A percentile compares a stretch with the other conserved stretches of the same genome.
phyloP scores from a whole-genome alignment of 2,113 vertebrate genomes.

The Platysternon megacephalum region DNA sequence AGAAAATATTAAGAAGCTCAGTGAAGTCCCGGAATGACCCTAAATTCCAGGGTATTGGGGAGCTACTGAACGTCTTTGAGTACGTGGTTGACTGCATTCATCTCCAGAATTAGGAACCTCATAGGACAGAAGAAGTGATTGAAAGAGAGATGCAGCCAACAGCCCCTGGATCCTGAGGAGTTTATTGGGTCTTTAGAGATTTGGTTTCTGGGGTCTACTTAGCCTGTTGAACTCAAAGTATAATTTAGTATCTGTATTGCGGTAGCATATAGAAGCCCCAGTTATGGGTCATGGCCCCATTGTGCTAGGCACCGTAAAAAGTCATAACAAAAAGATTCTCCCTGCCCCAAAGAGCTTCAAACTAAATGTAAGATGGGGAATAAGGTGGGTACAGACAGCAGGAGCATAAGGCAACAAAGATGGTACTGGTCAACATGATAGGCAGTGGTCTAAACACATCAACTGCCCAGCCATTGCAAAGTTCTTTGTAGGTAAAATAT shows the following conservation, averaged over 20 bases:
- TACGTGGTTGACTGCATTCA: neutral
- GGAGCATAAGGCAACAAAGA: neutral
- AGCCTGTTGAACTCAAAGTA: neutral
- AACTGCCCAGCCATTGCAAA: neutral
- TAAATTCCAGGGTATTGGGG: neutral
- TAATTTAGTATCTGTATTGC: neutral
- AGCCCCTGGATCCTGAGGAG: neutral
- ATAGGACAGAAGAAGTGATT: neutral
- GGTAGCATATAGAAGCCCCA: neutral
- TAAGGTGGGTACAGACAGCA: neutral
- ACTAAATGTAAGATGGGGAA: neutral
- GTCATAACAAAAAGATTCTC: too few species aligned
- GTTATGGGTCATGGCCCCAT: neutral
- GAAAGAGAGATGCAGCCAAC: neutral
- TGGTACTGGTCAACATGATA: neutral
- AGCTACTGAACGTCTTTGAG: neutral
- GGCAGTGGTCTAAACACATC: neutral
- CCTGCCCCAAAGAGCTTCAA: neutral
- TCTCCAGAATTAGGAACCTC: neutral
- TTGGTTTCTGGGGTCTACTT: neutral
- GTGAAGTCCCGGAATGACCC: neutral
- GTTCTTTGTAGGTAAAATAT: neutral
- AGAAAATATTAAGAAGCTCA: neutral
- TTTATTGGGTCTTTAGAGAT: neutral
- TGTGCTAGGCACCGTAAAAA: neutral